Percentiles rank a stretch among this genome's conserved stretches.
Evolutionary conservation across 2,888 invertebrate species (phyloP).

Genomic region (Ctenicera cuprea): DNA sequence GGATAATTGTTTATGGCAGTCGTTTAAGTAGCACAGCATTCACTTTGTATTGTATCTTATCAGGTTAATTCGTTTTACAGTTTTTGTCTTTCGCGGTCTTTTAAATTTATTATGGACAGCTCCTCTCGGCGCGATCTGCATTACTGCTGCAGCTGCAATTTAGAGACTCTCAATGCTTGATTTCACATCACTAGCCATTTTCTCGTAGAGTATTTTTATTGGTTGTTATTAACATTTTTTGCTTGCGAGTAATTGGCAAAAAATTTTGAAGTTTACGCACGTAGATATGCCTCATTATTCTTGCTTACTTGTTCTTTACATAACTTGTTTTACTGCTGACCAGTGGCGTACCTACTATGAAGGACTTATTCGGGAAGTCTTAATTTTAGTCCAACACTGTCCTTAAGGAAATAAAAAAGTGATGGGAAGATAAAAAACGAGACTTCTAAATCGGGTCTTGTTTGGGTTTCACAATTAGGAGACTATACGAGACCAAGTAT

Average conservation of each 20-base stretch:
- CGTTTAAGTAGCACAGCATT: conserved; percentile 49
- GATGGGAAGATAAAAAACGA: no score
- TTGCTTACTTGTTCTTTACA: conserved; percentile 14
- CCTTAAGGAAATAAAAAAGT: no score
- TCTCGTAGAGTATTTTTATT: conserved; percentile 22
- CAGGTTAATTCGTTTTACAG: conserved; percentile 38
- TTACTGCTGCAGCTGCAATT: conserved; percentile 3
- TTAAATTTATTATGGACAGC: conserved; percentile 34
- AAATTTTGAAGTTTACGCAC: conserved; percentile 22
- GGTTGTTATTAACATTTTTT: conserved; percentile 13
- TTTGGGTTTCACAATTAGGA: no score
- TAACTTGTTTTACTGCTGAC: conserved; percentile 5
- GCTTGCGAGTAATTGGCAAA: conserved; percentile 12
- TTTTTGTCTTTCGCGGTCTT: conserved; percentile 33
- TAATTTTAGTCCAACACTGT: no score
- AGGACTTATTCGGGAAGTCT: no score
- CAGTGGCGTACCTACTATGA: no score
- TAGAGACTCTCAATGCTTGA: conserved; percentile 8
- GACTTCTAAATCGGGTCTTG: no score
- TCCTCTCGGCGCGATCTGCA: conserved; percentile 3
- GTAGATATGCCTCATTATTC: conserved; percentile 5
- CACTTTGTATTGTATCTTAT: conserved; percentile 46
- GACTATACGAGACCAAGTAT: no score
- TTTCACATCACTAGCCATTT: conserved; percentile 10
- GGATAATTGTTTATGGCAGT: conserved; percentile 45